A percentile compares a stretch with the other conserved stretches of the same genome.
phyloP scores from a whole-genome alignment of 1,140 invertebrate species.

The Brachionus rubens region DNA sequence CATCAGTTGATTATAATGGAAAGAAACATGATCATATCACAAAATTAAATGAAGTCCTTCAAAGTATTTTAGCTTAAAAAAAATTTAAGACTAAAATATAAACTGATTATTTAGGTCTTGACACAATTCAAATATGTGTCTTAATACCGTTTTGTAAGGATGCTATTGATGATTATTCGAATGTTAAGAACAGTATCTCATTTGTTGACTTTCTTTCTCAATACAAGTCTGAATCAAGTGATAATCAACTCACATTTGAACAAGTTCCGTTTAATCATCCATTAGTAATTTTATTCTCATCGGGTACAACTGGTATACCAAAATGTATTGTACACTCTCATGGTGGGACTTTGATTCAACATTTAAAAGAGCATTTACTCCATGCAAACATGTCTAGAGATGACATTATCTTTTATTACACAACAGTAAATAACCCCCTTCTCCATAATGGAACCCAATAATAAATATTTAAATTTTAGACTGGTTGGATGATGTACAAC shows the following conservation, averaged over 20 bases:
- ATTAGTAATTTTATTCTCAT: constrained; percentile 66
- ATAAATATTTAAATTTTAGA: constrained; percentile 51
- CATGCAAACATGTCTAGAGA: constrained; percentile 62
- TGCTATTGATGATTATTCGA: background rate
- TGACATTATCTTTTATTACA: constrained; percentile 66
- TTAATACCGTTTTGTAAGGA: constrained; percentile 23
- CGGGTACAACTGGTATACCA: constrained; percentile 66
- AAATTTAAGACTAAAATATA: too few species aligned
- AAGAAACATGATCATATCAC: constrained; percentile 63
- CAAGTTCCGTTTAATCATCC: constrained; percentile 67
- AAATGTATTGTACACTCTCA: constrained; percentile 68
- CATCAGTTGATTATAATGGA: constrained; percentile 65
- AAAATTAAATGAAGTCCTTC: constrained; percentile 63
- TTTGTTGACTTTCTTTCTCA: constrained; percentile 52
- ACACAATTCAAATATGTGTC: constrained; percentile 27
- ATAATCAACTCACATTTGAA: constrained; percentile 59
- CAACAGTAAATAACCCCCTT: constrained; percentile 64
- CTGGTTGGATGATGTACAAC: constrained; percentile 70
- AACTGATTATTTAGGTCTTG: too few species aligned
- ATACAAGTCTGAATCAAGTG: constrained; percentile 48
- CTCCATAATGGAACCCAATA: background rate
- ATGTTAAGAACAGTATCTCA: background rate
- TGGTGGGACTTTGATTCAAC: constrained; percentile 66
- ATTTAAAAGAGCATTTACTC: constrained; percentile 65
- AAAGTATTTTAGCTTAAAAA: too few species aligned